Base-by-base conservation (phyloP, 2,888 invertebrate species). In the Bruchidius siliquastri region DNA sequence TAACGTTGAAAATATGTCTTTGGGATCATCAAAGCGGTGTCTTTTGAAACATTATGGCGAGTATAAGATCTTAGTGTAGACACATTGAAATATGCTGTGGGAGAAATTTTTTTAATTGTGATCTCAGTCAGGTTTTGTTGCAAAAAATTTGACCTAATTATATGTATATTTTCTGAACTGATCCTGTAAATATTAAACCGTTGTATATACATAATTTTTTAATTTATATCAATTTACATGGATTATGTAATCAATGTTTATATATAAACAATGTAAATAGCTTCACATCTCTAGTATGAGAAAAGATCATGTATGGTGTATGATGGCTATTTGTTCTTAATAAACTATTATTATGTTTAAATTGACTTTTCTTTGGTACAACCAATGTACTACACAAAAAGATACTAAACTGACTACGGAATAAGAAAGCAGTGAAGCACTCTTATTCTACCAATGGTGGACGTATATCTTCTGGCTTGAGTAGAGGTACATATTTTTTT, bases 241-340 rank as follows among this genome's bases (percentile, higher is more conserved):
- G 71, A 73, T 74, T 49, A 74, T 72, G 20, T 67, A 21, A 69
- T 74, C 77, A 80, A 79, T 84, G 83, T 84, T 83, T 82, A 84
- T 84, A 13, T 49, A 49, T 49, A 49, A 49, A 49, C 74, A 82
- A 81, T 85, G 85, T 84, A 85, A 78, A 84, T 85, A 85, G 84
- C 83, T 84, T 84, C 80, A 82, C 82, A 83, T 83, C 82, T 13
- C 6, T 13, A 49, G 49, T 84, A 82, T 82, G 76, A 78, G 79
- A 79, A 79, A 80, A 80, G 78, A 81, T 79, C 82, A 80, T 84
- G 82, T 83, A 83, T 85, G 83, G 83, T 84, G 81, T 82, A 79
- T 78, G 83, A 77, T 82, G 49, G 49, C 82, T 82, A 84, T 84
- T 84, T 84, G 83, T 84, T 83, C 82, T 83, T 82, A 82, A 84